Evolutionary conservation across 2,888 invertebrate species (phyloP).

Genomic region (Blastobasis adustella): DNA sequence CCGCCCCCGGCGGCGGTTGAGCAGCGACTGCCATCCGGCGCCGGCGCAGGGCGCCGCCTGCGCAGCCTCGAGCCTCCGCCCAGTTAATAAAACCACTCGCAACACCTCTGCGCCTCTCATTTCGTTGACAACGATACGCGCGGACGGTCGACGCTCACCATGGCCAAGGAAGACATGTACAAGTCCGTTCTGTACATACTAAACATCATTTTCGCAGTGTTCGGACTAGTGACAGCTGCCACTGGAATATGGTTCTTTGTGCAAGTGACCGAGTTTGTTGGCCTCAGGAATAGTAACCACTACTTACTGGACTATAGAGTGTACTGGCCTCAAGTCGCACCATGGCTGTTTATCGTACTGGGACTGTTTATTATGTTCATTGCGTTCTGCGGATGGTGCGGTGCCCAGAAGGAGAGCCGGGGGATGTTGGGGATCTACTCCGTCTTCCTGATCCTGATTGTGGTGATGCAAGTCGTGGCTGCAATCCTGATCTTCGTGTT

Average conservation of each 20-base stretch:
- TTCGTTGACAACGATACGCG: constrained; percentile 42
- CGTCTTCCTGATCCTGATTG: constrained; percentile 49
- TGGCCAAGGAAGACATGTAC: constrained; percentile 61
- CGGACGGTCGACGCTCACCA: constrained; percentile 37
- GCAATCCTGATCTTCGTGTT: constrained; percentile 62
- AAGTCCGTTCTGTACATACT: constrained; percentile 57
- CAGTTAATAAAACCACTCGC: constrained; percentile 57
- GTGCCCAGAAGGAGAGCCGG: constrained; percentile 52
- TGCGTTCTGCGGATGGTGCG: constrained; percentile 63
- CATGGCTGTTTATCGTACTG: constrained; percentile 64
- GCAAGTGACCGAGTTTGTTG: constrained; percentile 58
- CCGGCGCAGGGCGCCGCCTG: neutral
- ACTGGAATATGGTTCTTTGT: constrained; percentile 70
- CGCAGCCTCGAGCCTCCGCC: constrained; percentile 26
- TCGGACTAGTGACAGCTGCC: constrained; percentile 58
- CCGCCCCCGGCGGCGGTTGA: too few relatives aligned
- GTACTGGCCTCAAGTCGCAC: constrained; percentile 68
- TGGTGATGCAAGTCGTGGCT: constrained; percentile 51
- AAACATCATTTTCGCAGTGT: constrained; percentile 60
- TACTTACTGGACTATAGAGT: constrained; percentile 62
- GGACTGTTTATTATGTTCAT: constrained; percentile 58
- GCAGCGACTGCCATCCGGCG: too few relatives aligned
- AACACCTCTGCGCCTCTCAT: constrained; percentile 49
- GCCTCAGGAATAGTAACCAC: constrained; percentile 60
- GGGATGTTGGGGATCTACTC: constrained; percentile 58